Evolutionary conservation across 2,888 invertebrate species (phyloP).

Genomic region (Pristionchus entomophagus): DNA sequence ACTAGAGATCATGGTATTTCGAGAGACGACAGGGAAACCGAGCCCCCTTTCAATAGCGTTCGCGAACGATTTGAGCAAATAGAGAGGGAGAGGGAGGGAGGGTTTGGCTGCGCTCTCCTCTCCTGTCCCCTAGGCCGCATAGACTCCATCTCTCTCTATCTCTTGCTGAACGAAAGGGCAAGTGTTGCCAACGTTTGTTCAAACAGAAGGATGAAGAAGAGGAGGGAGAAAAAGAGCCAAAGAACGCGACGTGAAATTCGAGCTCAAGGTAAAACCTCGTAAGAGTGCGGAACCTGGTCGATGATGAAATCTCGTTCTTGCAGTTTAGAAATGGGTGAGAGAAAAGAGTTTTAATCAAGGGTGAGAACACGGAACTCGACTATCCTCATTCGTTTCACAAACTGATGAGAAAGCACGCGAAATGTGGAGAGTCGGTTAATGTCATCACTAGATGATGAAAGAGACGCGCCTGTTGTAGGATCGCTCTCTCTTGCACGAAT

Average conservation of each 20-base stretch:
- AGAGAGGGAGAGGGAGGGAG: background rate
- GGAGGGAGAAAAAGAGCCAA: background rate
- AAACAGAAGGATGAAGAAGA: background rate
- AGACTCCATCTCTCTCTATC: background rate
- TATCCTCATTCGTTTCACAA: too few species aligned
- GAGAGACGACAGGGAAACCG: background rate
- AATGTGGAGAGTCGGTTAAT: too few species aligned
- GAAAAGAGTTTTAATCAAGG: background rate
- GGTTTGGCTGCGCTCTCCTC: background rate
- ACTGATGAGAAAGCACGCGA: too few species aligned
- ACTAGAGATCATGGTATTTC: background rate
- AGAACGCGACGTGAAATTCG: constrained; percentile 1
- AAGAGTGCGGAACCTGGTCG: background rate
- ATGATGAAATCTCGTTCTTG: background rate
- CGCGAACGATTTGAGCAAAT: constrained; percentile 27
- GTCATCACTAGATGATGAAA: constrained; percentile 37
- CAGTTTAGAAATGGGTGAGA: background rate
- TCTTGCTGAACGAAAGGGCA: background rate
- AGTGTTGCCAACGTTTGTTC: background rate
- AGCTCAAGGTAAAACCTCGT: constrained; percentile 16
- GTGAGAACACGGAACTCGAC: background rate
- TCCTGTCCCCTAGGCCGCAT: background rate
- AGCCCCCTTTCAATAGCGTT: background rate
- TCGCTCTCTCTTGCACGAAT: background rate
- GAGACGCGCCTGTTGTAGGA: background rate